Base-by-base conservation (phyloP, 2,888 invertebrate genomes). In the Odiellus spinosus region DNA sequence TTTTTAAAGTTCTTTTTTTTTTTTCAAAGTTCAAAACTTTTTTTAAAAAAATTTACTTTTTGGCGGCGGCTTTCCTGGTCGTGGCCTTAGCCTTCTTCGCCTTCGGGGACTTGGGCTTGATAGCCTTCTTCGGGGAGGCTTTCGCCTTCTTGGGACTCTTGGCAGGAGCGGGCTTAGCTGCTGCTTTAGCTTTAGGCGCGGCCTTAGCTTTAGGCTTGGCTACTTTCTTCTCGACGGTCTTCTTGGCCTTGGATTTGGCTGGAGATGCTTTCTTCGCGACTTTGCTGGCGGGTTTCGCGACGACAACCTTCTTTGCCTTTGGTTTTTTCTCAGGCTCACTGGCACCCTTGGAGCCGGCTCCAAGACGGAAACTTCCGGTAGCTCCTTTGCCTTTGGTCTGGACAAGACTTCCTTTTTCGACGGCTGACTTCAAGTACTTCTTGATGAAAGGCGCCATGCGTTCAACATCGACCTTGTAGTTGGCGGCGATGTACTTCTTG, bases 401-500 rank as follows among this genome's bases (percentile, higher is more conserved):
- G 15, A 62, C 57, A 2, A 65, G 53, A 20, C 49, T 48, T 2
- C 63, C 64, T 38, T 67, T 66, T 1, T 63, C 66, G n/a, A 77
- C 72, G 14, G 73, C 73, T 12, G 64, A 60, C 60, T 74, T 76
- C 51, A 77, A 56, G 55, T 72, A 75, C 50, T 72, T 74, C 53
- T 71, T 74, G 56, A 78, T 76, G 63, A 80, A 49, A 85, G 68
- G 0, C 76, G 69, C 47, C 41, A 56, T 10, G 38, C 49, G 50
- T 14, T 56, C 56, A 2, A 47, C 50, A 35, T 55, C 76, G 5
- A 75, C 67, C 49, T 73, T 73, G 68, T 76, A 76, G 47, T 70
- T 73, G 19, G 69, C 65, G 10, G 69, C 63, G 42, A 79, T 71
- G 61, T 74, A 77, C 59, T 78, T 78, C 60, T 76, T 77, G 60